Evolutionary conservation across 1,140 invertebrate species (phyloP).

Genomic region (Paraescarpia echinospica): DNA sequence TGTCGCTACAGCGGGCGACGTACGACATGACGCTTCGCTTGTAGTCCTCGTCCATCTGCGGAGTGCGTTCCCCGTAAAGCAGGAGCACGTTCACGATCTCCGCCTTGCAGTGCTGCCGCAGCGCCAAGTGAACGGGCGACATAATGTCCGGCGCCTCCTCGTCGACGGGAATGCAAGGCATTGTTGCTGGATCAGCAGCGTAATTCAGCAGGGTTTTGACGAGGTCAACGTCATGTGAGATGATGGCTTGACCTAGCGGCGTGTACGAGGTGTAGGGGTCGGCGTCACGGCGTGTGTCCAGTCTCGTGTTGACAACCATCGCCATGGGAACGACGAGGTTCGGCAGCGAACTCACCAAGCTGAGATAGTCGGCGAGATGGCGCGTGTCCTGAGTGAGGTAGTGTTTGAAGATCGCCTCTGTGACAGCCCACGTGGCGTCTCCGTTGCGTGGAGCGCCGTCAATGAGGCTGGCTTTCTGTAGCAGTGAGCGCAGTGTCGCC

Average conservation of each 20-base stretch:
- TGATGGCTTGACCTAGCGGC: not conserved
- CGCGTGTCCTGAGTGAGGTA: not conserved
- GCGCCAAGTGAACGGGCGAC: not conserved
- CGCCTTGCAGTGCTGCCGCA: not conserved
- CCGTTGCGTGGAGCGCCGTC: not conserved
- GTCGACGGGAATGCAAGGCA: not conserved
- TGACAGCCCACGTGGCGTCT: not conserved
- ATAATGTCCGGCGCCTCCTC: not conserved
- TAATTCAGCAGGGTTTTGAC: not conserved
- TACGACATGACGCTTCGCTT: not conserved
- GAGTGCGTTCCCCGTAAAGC: not conserved
- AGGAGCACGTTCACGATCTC: not conserved
- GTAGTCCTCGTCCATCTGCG: not conserved
- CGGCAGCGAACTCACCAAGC: not conserved
- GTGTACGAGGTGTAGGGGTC: not conserved
- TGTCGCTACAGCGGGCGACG: not conserved
- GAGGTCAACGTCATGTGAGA: not conserved
- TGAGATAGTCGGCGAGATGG: not conserved
- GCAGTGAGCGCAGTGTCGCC: not conserved
- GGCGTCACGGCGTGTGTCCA: not conserved
- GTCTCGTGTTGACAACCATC: not conserved
- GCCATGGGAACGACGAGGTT: not conserved
- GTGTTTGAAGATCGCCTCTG: not conserved
- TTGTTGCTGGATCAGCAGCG: not conserved
- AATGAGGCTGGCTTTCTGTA: not conserved